These are phyloP conservation scores for Penaeus indicus DNA, from an alignment of 1,140 invertebrate genomes.

Conservation along the genomic window DNA sequence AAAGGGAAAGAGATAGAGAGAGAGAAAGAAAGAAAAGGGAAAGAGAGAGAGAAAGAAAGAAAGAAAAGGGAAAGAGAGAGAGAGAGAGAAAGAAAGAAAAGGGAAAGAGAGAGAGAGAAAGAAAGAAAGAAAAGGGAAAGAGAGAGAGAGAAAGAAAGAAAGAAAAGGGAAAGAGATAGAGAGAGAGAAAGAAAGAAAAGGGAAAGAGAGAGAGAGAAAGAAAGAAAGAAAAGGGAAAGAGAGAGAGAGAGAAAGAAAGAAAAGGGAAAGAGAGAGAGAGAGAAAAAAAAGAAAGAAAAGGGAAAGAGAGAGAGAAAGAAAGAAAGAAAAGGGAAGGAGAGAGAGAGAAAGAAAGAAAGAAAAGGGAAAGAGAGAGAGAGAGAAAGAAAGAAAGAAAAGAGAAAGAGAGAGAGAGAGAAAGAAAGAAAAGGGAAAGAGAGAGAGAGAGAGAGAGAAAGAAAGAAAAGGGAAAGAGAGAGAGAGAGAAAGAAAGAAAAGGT, in stretches of 20 bases:
- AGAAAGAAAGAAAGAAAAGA: not conserved
- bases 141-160: too few species aligned
- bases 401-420: not conserved
- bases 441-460: not conserved
- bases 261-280: not conserved
- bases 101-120: too few species aligned
- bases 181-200: too few species aligned
- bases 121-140: too few species aligned
- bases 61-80: too few species aligned
- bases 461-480: slow-evolving; percentile 20
- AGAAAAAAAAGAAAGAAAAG: not conserved
- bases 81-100: too few species aligned
- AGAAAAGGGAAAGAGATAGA: too few species aligned
- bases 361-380: slow-evolving; percentile 11
- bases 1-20: too few species aligned
- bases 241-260: not conserved
- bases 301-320: too few species aligned
- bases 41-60: too few species aligned
- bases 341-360: not conserved
- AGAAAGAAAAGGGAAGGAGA: not conserved
- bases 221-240: not conserved
- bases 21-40: too few species aligned
- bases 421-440: not conserved
- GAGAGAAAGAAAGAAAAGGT: slow-evolving; percentile 7
- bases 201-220: too few species aligned